These are phyloP conservation scores for Rhagoletis zephyria DNA, from an alignment of 1,140 invertebrate species.

Conservation along the genomic window DNA sequence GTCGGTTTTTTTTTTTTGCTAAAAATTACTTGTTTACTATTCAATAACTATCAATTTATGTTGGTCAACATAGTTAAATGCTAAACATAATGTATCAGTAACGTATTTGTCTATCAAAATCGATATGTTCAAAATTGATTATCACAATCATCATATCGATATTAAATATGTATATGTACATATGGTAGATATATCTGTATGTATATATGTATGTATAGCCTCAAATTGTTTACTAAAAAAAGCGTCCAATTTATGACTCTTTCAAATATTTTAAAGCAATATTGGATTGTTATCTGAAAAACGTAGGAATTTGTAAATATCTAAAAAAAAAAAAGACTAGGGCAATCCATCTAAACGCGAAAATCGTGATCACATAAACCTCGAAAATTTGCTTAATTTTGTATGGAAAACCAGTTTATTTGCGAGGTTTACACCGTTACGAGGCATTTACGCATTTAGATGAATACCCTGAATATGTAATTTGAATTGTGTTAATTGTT, in stretches of 20 bases:
- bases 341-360: too few species aligned
- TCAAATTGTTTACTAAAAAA: neutral
- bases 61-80: neutral
- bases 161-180: too few species aligned
- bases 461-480: too few species aligned
- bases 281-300: neutral
- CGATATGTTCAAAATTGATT: neutral
- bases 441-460: too few species aligned
- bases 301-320: neutral
- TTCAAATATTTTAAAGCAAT: constrained; percentile 22
- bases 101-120: neutral
- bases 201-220: neutral
- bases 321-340: neutral
- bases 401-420: too few species aligned
- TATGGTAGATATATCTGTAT: too few species aligned
- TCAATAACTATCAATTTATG: neutral
- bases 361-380: too few species aligned
- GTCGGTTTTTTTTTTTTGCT: too few species aligned
- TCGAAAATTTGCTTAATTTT: too few species aligned
- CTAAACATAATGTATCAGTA: neutral
- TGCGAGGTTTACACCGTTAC: too few species aligned
- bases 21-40: too few species aligned
- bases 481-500: neutral
- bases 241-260: constrained; percentile 2
- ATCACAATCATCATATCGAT: neutral